Evolutionary conservation across 2,797 vertebrate genomes (phyloP).

Genomic region (Streptopelia turtur): DNA sequence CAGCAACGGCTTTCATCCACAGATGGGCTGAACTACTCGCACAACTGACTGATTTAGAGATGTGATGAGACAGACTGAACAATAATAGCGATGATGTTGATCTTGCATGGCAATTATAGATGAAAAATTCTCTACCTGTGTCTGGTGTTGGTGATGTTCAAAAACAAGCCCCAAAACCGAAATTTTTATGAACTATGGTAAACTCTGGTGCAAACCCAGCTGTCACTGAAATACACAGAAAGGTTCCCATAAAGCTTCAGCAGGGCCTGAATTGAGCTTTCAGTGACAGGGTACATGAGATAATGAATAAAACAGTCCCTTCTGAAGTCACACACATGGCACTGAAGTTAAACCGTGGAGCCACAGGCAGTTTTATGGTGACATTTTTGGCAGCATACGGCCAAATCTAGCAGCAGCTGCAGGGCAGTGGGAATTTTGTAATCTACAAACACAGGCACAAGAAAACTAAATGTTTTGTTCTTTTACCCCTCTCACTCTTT

Average conservation of each 20-base stretch:
- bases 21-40: background rate
- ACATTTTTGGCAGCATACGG: background rate
- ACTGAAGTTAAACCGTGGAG: conserved; percentile 7
- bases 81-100: background rate
- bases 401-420: conserved; percentile 15
- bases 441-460: background rate
- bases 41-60: background rate
- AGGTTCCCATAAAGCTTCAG: background rate
- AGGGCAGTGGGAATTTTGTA: background rate
- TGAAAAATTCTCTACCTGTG: background rate
- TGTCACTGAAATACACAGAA: background rate
- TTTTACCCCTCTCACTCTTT: background rate
- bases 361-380: background rate
- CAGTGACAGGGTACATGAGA: background rate
- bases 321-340: background rate
- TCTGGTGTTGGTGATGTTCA: background rate
- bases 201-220: background rate
- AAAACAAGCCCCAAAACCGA: background rate
- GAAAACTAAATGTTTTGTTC: background rate
- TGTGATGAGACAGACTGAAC: background rate
- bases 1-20: background rate
- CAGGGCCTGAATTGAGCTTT: background rate
- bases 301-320: background rate
- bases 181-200: background rate
- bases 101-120: background rate